phyloP scores from a whole-genome alignment of 2,113 vertebrate genomes.

The Pollachius pollachius region DNA sequence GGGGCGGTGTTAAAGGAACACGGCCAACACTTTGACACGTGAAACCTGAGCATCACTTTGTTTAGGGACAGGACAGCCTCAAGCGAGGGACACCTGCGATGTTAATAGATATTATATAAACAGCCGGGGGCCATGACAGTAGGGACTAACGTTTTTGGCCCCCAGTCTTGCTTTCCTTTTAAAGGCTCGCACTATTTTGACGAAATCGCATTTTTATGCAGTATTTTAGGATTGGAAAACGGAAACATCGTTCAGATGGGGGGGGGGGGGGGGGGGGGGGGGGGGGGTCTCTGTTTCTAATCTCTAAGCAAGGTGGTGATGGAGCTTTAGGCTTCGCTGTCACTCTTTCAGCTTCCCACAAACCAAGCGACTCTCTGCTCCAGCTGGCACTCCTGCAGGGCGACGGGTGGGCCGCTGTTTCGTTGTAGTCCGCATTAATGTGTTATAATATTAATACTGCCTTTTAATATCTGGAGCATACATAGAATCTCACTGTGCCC shows the following conservation, averaged over 20 bases:
- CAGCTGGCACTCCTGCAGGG: background rate
- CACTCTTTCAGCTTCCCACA: slow-evolving; percentile 18
- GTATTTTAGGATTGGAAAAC: slow-evolving; percentile 42
- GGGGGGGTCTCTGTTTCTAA: too few relatives aligned
- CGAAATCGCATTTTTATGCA: slow-evolving; percentile 22
- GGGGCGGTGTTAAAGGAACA: background rate
- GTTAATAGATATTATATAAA: slow-evolving; percentile 10
- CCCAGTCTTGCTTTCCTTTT: background rate
- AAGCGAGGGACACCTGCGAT: slow-evolving; percentile 8
- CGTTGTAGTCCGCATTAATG: background rate
- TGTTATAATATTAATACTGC: too few relatives aligned
- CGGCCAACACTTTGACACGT: too few relatives aligned
- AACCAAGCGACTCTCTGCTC: background rate
- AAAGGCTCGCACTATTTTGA: slow-evolving; percentile 18
- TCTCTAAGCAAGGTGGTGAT: background rate
- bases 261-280: slow-evolving; percentile 11
- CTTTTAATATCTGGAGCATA: background rate
- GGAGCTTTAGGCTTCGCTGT: slow-evolving; percentile 17
- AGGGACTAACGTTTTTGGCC: slow-evolving; percentile 31
- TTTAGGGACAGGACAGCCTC: background rate
- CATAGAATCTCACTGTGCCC: slow-evolving; percentile 20
- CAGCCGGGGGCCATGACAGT: background rate
- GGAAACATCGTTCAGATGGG: slow-evolving; percentile 4
- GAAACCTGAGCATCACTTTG: too few relatives aligned
- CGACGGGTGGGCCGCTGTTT: background rate